Evolutionary conservation across 2,888 invertebrate species (phyloP).

Genomic region (Patella pellucida): DNA sequence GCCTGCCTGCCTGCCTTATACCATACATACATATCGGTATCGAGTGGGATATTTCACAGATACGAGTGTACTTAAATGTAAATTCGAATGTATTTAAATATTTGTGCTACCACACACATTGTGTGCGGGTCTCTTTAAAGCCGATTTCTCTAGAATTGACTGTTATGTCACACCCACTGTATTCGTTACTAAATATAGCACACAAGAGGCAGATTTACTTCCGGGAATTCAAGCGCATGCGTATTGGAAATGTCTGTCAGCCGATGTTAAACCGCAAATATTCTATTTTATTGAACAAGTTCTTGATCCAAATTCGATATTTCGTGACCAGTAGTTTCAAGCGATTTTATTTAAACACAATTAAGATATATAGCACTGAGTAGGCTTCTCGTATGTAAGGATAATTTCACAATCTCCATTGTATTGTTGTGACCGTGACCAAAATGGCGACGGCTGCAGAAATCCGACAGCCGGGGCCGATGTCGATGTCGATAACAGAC

Average conservation of each 20-base stretch:
- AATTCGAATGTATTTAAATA: too few relatives aligned
- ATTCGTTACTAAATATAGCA: background rate
- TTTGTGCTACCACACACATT: too few relatives aligned
- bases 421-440: conserved; percentile 13
- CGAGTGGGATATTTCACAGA: too few relatives aligned
- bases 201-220: background rate
- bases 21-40: too few relatives aligned
- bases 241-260: background rate
- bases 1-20: too few relatives aligned
- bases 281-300: conserved; percentile 3
- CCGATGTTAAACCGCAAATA: background rate
- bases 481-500: background rate
- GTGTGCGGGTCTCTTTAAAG: too few relatives aligned
- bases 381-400: too few relatives aligned
- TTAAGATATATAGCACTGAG: too few relatives aligned
- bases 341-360: too few relatives aligned
- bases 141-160: too few relatives aligned
- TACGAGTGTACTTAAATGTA: too few relatives aligned
- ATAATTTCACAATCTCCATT: background rate
- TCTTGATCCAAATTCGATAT: background rate
- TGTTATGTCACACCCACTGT: background rate
- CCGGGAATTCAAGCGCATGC: background rate
- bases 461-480: conserved; percentile 13
- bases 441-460: conserved; percentile 26
- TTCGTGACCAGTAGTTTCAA: too few relatives aligned